Conservation (phyloP, 2,113 vertebrate species). For the Onychorhynchus coronatus region DNA sequence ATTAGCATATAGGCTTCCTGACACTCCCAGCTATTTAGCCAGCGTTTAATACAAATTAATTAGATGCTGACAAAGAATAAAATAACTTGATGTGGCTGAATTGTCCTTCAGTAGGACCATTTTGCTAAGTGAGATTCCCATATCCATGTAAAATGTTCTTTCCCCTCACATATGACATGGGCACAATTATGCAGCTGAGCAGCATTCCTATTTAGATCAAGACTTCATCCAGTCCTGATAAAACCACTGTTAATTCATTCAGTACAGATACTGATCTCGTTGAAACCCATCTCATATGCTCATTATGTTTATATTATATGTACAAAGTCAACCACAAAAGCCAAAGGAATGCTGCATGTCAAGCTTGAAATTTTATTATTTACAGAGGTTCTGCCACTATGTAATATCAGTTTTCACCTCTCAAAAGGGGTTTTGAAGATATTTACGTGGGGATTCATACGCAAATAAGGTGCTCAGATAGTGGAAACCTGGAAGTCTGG, state of each 20-base stretch:
- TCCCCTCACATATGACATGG: not conserved
- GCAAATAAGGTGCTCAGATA: not conserved
- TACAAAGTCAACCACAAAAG: constrained; percentile 11
- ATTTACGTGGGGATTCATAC: not conserved
- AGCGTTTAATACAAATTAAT: not conserved
- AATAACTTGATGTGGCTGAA: not conserved
- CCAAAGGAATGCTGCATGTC: constrained; percentile 32
- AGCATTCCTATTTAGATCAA: not conserved
- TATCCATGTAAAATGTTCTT: not conserved
- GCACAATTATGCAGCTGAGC: not conserved
- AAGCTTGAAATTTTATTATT: not conserved
- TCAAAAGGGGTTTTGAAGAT: not conserved
- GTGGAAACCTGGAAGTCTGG: not conserved
- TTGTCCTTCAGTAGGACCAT: not conserved
- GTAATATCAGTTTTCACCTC: not conserved
- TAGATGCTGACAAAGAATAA: not conserved
- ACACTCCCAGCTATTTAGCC: not conserved
- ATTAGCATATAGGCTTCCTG: not conserved
- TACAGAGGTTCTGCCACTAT: not conserved
- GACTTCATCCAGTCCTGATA: not conserved
- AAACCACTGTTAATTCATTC: not conserved
- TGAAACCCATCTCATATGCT: not conserved
- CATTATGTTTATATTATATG: not conserved
- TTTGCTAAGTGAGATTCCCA: not conserved
- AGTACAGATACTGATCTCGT: not conserved